Evolutionary conservation across 2,888 invertebrate species (phyloP).

Genomic region (Drosophila austrosaltans): DNA sequence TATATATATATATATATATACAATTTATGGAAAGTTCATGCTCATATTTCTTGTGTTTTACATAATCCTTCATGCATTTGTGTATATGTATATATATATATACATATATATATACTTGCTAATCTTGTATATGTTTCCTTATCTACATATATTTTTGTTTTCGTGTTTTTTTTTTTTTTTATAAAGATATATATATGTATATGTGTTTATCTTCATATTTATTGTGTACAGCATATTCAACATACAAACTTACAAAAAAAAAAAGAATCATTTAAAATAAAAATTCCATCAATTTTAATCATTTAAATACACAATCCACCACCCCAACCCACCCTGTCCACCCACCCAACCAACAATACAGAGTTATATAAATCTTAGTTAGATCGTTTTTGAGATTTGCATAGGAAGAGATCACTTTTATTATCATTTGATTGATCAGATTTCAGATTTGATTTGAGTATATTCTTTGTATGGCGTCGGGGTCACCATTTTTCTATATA

Average conservation of each 20-base stretch:
- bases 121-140: not conserved
- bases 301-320: not conserved
- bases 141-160: not conserved
- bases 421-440: too few relatives aligned
- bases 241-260: not conserved
- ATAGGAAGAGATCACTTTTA: too few relatives aligned
- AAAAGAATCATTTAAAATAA: conserved; percentile 37
- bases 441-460: too few relatives aligned
- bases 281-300: conserved; percentile 14
- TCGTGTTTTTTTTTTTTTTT: conserved; percentile 16
- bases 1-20: not conserved
- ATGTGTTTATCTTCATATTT: conserved; percentile 36
- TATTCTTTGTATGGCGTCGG: too few relatives aligned
- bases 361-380: too few relatives aligned
- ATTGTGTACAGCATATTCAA: conserved; percentile 60
- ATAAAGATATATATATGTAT: conserved; percentile 31
- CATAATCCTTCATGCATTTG: conserved; percentile 32
- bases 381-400: too few relatives aligned
- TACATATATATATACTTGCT: conserved; percentile 17
- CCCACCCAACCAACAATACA: not conserved
- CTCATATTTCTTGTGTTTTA: conserved; percentile 52
- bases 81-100: conserved; percentile 39
- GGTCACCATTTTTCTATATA: too few relatives aligned
- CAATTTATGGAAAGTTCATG: conserved; percentile 6
- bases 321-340: not conserved